phyloP scores from a whole-genome alignment of 92 coral and sea anemone genomes.

The Palythoa heliodiscus region DNA sequence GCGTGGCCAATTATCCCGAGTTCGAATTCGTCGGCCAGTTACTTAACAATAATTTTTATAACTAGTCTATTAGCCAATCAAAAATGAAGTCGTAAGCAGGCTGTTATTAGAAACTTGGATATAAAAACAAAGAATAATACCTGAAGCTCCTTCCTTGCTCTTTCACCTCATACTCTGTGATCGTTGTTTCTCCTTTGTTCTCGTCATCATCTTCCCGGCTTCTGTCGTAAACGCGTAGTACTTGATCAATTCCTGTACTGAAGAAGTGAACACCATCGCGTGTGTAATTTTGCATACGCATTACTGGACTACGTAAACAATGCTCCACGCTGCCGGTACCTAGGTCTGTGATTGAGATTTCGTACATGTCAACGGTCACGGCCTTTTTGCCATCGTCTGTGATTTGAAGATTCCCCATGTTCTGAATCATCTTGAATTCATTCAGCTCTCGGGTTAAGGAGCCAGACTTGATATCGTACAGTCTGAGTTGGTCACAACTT shows the following conservation, averaged over 20 bases:
- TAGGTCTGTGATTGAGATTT: constrained; percentile 77
- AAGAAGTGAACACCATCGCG: constrained; percentile 77
- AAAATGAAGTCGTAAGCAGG: too few relatives aligned
- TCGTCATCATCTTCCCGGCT: constrained; percentile 89
- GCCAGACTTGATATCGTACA: constrained; percentile 81
- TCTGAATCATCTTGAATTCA: constrained; percentile 75
- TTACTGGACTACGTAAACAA: constrained; percentile 74
- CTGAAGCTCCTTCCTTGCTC: constrained; percentile 39
- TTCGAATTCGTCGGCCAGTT: too few relatives aligned
- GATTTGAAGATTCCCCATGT: constrained; percentile 73
- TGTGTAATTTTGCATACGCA: constrained; percentile 69
- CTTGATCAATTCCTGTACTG: constrained; percentile 72
- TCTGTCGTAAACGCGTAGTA: constrained; percentile 87
- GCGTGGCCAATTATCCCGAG: too few relatives aligned
- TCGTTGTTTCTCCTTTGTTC: constrained; percentile 59
- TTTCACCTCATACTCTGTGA: constrained; percentile 64
- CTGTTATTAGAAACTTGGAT: too few relatives aligned
- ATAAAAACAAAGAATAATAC: background rate
- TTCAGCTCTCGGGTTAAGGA: constrained; percentile 74
- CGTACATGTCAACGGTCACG: constrained; percentile 75
- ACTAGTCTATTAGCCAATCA: too few relatives aligned
- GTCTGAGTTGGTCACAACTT: constrained; percentile 65
- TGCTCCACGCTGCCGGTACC: constrained; percentile 75
- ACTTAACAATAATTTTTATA: too few relatives aligned
- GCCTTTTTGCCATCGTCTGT: constrained; percentile 88